phyloP scores from a whole-genome alignment of 37 sponge, comb jelly and placozoan species.

The Cladorhizidae sp. region DNA sequence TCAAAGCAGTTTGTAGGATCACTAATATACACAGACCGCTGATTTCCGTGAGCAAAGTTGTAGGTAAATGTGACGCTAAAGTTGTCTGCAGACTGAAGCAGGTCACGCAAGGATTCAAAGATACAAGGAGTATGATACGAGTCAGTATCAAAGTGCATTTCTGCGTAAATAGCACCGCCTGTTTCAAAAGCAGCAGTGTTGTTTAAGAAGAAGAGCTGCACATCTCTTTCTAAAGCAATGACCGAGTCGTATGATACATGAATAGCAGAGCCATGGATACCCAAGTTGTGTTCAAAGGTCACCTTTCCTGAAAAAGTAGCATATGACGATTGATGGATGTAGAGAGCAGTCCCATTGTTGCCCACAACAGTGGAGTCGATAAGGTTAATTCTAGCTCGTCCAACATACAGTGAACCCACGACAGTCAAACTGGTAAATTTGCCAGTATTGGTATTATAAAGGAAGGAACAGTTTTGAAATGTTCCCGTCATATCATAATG shows the following conservation, averaged over 20 bases:
- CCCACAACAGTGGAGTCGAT: background rate
- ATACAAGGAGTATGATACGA: background rate
- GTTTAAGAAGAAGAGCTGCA: background rate
- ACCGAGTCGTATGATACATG: background rate
- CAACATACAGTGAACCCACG: background rate
- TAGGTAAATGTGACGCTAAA: background rate
- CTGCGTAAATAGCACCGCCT: slow-evolving; percentile 3
- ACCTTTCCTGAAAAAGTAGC: slow-evolving; percentile 4
- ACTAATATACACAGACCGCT: background rate
- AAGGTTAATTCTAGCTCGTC: background rate
- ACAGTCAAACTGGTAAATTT: background rate
- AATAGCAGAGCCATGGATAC: slow-evolving; percentile 1
- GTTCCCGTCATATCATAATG: background rate
- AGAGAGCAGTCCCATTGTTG: background rate
- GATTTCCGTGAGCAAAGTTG: background rate
- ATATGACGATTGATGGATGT: background rate
- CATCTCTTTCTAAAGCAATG: background rate
- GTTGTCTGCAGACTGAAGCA: background rate
- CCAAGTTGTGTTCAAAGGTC: background rate
- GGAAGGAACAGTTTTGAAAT: background rate
- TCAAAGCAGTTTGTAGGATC: background rate
- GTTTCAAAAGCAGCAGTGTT: background rate
- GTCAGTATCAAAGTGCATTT: background rate
- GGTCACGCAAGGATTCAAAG: background rate
- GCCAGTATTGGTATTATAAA: background rate